Evolutionary conservation across 2,113 vertebrate genomes (phyloP).

Genomic region (Turnix velox): DNA sequence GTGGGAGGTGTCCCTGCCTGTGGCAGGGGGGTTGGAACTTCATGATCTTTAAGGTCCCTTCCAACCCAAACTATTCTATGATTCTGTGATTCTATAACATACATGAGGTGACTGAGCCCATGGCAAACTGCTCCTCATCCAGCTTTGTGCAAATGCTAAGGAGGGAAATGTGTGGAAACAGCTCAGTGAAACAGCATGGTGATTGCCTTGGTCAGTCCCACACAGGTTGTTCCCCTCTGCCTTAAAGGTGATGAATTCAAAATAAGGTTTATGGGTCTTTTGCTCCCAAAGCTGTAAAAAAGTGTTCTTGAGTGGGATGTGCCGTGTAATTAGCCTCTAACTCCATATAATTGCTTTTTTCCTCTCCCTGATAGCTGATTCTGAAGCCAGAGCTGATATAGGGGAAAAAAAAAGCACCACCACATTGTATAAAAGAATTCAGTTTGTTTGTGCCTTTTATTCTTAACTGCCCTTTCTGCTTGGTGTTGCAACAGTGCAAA

Average conservation of each 20-base stretch:
- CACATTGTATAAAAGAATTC: not conserved
- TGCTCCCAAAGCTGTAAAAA: not conserved
- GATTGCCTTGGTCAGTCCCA: not conserved
- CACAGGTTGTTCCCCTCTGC: not conserved
- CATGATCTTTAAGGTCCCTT: no score
- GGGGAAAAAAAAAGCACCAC: accelerated
- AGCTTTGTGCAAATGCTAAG: not conserved
- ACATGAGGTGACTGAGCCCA: accelerated
- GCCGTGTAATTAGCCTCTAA: not conserved
- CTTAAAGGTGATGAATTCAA: not conserved
- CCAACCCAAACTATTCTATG: no score
- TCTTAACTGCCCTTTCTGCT: not conserved
- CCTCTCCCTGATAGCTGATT: not conserved
- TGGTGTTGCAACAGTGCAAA: not conserved
- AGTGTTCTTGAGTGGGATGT: not conserved
- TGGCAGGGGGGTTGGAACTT: no score
- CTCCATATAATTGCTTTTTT: not conserved
- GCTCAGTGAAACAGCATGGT: not conserved
- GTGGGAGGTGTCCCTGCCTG: no score
- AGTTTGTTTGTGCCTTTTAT: not conserved
- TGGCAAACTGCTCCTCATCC: not conserved
- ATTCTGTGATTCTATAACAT: no score
- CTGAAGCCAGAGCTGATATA: not conserved
- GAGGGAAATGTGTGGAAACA: accelerated
- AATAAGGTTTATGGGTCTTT: not conserved